phyloP scores from a whole-genome alignment of 37 sponge, comb jelly and placozoan species.

The Axinella damicornis region DNA sequence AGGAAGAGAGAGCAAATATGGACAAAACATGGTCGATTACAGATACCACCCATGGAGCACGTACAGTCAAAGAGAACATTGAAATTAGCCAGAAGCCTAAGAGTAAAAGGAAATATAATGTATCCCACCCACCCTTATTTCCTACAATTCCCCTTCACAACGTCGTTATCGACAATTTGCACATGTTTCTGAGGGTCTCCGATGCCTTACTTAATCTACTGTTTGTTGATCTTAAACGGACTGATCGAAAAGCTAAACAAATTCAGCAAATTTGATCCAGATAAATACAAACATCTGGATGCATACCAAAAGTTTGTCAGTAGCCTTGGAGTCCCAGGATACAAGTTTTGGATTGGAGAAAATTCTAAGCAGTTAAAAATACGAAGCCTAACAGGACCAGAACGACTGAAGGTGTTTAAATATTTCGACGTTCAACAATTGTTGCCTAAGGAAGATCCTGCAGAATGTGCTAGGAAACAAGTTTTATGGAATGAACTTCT shows the following conservation, averaged over 20 bases:
- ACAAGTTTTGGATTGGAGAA: background rate
- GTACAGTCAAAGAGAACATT: constrained; percentile 18
- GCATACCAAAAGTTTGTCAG: background rate
- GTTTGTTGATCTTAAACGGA: background rate
- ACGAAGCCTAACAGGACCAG: constrained; percentile 21
- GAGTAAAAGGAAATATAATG: background rate
- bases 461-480: background rate
- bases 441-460: background rate
- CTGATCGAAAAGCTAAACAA: constrained; percentile 5
- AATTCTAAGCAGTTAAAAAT: background rate
- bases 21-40: background rate
- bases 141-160: background rate
- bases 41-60: constrained; percentile 3
- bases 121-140: constrained; percentile 3
- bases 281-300: background rate
- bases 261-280: background rate
- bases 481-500: constrained; percentile 11
- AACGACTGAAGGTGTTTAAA: constrained; percentile 18
- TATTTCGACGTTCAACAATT: background rate
- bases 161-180: constrained; percentile 24
- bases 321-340: background rate
- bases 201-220: constrained; percentile 27
- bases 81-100: background rate
- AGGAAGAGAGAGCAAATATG: background rate
- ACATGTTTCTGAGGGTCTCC: constrained; percentile 2